These are phyloP conservation scores for Charina bottae DNA, from an alignment of 2,113 vertebrate genomes.

Conservation along the genomic window DNA sequence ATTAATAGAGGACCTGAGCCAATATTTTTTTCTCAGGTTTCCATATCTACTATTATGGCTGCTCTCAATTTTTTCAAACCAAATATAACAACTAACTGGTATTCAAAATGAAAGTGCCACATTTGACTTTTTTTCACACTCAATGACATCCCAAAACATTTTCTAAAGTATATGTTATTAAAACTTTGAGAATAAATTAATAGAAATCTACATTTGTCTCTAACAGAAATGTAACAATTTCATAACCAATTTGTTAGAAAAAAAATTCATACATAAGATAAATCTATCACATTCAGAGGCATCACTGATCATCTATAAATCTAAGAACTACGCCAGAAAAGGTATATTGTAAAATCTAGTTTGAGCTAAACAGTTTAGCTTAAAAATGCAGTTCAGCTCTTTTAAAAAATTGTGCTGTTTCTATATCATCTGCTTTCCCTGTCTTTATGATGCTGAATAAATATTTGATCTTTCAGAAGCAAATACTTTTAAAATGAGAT, in stretches of 20 bases:
- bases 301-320: neutral
- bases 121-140: neutral
- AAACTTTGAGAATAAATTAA: neutral
- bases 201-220: neutral
- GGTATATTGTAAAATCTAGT: neutral
- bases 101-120: neutral
- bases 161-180: neutral
- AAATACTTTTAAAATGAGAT: neutral
- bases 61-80: neutral
- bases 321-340: neutral
- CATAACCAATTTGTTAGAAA: neutral
- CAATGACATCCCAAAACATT: neutral
- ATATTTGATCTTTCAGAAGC: neutral
- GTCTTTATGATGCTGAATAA: neutral
- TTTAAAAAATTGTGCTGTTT: neutral
- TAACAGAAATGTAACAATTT: neutral
- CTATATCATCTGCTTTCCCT: neutral
- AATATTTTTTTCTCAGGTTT: neutral
- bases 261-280: neutral
- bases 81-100: neutral
- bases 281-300: neutral
- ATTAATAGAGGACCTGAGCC: neutral
- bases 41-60: neutral
- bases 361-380: neutral
- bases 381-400: neutral